Evolutionary conservation across 1,140 invertebrate genomes (phyloP).

Genomic region (Adelges cooleyi): DNA sequence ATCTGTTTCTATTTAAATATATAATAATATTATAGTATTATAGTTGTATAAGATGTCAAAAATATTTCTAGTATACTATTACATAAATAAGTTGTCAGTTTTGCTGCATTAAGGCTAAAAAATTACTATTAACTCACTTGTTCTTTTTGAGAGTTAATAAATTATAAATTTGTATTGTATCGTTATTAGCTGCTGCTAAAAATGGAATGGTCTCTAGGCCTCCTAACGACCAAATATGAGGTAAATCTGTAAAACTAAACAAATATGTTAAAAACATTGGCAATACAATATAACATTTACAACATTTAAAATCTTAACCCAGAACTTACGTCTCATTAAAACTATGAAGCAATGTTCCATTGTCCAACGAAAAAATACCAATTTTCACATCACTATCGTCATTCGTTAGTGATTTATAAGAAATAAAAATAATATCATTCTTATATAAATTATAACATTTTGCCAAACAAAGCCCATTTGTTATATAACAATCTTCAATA

Average conservation of each 20-base stretch:
- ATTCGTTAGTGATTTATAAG: background rate
- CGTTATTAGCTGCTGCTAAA: conserved; percentile 32
- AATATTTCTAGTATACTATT: too few relatives aligned
- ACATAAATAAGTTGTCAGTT: too few relatives aligned
- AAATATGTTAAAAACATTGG: background rate
- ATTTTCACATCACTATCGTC: background rate
- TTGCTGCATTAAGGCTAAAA: conserved; percentile 17
- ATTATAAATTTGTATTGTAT: conserved; percentile 37
- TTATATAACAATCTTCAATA: background rate
- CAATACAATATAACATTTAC: too few relatives aligned
- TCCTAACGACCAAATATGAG: conserved; percentile 17
- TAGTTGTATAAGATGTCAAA: too few relatives aligned
- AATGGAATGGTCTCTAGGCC: conserved; percentile 9
- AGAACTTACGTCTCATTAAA: conserved; percentile 14
- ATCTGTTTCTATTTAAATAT: too few relatives aligned
- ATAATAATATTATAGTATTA: too few relatives aligned
- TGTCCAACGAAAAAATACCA: conserved; percentile 12
- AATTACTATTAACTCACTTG: conserved; percentile 29
- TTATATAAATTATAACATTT: background rate
- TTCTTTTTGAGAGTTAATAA: conserved; percentile 34
- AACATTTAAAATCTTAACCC: background rate
- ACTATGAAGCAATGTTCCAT: background rate
- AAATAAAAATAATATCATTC: background rate
- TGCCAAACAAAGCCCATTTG: background rate
- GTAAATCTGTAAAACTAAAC: conserved; percentile 6